Evolutionary conservation across 2,888 invertebrate genomes (phyloP), one percentile per base, ranked within the genome.

Genomic region (Athrips mouffetella): DNA sequence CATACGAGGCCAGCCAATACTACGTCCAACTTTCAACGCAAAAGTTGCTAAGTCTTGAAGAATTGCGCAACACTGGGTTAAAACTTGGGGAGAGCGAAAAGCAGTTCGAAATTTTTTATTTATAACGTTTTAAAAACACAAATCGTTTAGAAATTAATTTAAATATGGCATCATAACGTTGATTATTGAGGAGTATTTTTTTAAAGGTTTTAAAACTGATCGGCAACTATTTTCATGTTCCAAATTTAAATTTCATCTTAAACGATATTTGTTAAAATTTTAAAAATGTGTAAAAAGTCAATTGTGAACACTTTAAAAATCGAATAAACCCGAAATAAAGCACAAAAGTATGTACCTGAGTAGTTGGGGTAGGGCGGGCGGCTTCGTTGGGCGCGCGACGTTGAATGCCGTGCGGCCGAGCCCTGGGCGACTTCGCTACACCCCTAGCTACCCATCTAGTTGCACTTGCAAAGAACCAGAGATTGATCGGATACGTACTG

Each of bases 381-480:
- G 23, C 40, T 37, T n/a, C 45, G 40, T 4, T 29, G 49, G 23
- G 31, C 21, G 47, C 47, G 15, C 44, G 47, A 47, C 50, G 47
- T 39, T n/a, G 23, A 50, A 47, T 50, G 50, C 50, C 50, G 50
- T 35, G 42, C 83, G 79, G 72, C 73, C 55, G 56, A 52, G 48
- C 57, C 57, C 54, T 40, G 46, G 49, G 55, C 59, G 62, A 57
- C 55, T 52, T 55, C 58, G 53, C 44, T 51, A 48, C 47, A 53
- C 48, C 48, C 49, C 47, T 50, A 52, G 27, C 49, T 52, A 51
- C 54, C 52, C 47, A 50, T 54, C 45, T 48, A 55, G 47, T 67
- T 83, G 83, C 80, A 82, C 70, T 69, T 73, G 63, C 70, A 67
- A 71, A 73, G 69, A 73, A 63, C 61, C 59, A 50, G 60, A 62